Conservation (phyloP, 2,888 invertebrate species). For the Drosophila borborema region DNA sequence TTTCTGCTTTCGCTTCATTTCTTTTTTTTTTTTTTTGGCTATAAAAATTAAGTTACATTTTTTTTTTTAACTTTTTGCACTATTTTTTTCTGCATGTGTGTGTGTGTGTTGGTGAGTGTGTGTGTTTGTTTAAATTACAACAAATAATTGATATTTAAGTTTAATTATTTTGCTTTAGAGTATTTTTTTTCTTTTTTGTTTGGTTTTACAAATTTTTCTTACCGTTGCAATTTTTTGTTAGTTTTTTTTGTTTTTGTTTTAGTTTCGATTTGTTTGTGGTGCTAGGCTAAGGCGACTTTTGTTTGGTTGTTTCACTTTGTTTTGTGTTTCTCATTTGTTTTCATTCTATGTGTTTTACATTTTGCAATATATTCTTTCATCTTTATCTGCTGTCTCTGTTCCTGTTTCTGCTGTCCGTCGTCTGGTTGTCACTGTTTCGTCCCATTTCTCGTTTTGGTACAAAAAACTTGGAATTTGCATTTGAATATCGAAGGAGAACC, state of each 20-base stretch:
- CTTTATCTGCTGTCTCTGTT: constrained; percentile 47
- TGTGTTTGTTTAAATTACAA: constrained; percentile 61
- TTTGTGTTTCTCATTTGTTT: constrained; percentile 27
- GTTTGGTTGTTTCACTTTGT: constrained; percentile 74
- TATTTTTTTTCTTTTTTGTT: constrained; percentile 32
- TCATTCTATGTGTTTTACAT: constrained; percentile 51
- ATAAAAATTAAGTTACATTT: constrained; percentile 83
- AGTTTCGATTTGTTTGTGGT: constrained; percentile 69
- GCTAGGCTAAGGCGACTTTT: constrained; percentile 79
- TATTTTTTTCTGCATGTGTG: constrained; percentile 62
- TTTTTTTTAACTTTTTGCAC: constrained; percentile 72
- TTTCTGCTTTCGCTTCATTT: constrained; percentile 58
- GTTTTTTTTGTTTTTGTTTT: constrained; percentile 55
- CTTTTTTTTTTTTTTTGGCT: constrained; percentile 79
- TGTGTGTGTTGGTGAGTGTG: constrained; percentile 26
- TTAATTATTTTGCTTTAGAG: constrained; percentile 49
- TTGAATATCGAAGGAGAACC: constrained; percentile 42
- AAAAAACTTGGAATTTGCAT: constrained; percentile 63
- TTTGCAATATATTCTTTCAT: constrained; percentile 56
- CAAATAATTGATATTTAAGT: constrained; percentile 64
- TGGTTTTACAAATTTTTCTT: constrained; percentile 64
- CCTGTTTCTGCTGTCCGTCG: constrained; percentile 43
- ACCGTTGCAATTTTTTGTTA: constrained; percentile 31
- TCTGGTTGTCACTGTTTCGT: constrained; percentile 35
- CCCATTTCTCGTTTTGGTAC: constrained; percentile 53